Evolutionary conservation across 2,113 vertebrate species (phyloP).

Genomic region (Myanophis thanlyinensis): DNA sequence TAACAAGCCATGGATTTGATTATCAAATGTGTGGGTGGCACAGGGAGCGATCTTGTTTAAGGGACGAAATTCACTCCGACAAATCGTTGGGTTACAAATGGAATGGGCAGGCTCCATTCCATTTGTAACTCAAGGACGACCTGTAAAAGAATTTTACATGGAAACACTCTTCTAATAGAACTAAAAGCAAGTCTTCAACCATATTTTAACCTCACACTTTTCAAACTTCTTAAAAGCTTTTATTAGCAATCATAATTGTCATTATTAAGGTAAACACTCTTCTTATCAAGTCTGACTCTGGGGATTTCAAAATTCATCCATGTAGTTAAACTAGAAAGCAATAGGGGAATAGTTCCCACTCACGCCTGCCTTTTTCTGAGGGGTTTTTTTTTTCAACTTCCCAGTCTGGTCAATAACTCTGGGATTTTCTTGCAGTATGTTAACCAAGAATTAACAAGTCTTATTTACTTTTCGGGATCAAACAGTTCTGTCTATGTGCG

Average conservation of each 20-base stretch:
- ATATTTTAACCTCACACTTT: background rate
- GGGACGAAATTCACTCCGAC: too few relatives aligned
- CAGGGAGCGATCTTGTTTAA: too few relatives aligned
- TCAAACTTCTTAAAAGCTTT: background rate
- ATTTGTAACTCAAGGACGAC: too few relatives aligned
- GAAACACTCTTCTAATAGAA: background rate
- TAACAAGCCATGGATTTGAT: too few relatives aligned
- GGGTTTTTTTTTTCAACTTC: background rate
- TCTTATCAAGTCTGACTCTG: background rate
- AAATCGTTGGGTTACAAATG: too few relatives aligned
- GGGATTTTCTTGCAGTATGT: background rate
- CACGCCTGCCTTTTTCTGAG: background rate
- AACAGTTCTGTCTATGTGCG: background rate
- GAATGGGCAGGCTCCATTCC: too few relatives aligned
- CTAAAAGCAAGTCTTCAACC: background rate
- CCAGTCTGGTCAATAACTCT: background rate
- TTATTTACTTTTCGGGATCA: background rate
- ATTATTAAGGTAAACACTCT: background rate
- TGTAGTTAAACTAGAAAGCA: background rate
- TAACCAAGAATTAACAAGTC: background rate
- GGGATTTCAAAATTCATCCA: background rate
- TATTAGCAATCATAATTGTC: background rate
- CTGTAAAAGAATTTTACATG: slow-evolving; percentile 22
- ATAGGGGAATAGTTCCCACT: background rate
- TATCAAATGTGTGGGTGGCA: too few relatives aligned